Evolutionary conservation across 2,113 vertebrate genomes (phyloP).

Genomic region (Austrofundulus limnaeus): DNA sequence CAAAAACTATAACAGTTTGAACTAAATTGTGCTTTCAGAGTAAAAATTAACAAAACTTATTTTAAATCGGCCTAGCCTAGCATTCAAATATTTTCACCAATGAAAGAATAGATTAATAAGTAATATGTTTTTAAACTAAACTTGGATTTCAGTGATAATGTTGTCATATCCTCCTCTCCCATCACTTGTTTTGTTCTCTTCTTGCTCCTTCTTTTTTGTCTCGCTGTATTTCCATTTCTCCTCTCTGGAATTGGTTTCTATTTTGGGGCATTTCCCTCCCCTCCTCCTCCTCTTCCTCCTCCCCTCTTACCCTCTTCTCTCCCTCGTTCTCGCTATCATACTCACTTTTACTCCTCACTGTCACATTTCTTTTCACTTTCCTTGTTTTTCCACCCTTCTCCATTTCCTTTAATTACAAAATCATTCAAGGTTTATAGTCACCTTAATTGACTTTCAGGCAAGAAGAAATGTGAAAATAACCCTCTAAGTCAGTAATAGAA

Average conservation of each 20-base stretch:
- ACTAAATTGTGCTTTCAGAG: no score
- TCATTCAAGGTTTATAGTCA: constrained; percentile 70
- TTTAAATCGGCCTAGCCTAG: no score
- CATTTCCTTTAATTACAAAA: constrained; percentile 69
- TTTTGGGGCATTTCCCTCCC: constrained; percentile 71
- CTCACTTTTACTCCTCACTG: constrained; percentile 26
- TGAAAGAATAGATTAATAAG: background rate
- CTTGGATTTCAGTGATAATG: constrained; percentile 6
- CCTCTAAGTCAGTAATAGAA: constrained; percentile 47
- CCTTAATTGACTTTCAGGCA: constrained; percentile 70
- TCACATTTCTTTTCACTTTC: constrained; percentile 21
- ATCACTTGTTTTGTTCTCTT: constrained; percentile 28
- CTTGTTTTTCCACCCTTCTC: constrained; percentile 56
- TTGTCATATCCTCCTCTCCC: constrained; percentile 12
- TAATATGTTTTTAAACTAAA: background rate
- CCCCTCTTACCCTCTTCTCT: background rate
- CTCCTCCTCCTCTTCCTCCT: constrained; percentile 44
- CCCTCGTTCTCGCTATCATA: constrained; percentile 26
- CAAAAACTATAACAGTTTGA: background rate
- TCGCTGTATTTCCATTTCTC: constrained; percentile 55
- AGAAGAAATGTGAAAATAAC: constrained; percentile 61
- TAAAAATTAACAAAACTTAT: background rate
- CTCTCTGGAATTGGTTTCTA: constrained; percentile 73
- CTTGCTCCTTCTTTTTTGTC: constrained; percentile 44
- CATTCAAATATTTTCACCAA: background rate